Conservation (phyloP, 2,888 invertebrate species). For the Noctua pronuba region DNA sequence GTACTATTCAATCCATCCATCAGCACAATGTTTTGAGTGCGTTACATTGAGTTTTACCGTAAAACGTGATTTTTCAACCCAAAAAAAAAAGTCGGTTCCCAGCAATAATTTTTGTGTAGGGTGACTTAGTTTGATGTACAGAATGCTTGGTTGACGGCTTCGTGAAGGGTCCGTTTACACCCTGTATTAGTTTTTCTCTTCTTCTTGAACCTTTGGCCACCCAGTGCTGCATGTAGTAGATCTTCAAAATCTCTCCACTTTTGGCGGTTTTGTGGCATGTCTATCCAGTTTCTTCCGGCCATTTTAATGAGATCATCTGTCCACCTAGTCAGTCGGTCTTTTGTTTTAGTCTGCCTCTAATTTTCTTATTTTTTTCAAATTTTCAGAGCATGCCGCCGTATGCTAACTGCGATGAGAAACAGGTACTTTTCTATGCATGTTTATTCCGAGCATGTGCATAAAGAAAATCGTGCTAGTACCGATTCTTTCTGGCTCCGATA, state of each 20-base stretch:
- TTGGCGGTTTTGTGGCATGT: neutral
- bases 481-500: neutral
- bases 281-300: neutral
- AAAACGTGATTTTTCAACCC: too few relatives aligned
- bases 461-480: constrained; percentile 1
- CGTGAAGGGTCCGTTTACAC: too few relatives aligned
- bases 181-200: too few relatives aligned
- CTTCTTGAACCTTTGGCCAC: neutral
- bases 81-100: too few relatives aligned
- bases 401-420: constrained; percentile 72
- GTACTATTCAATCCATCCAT: too few relatives aligned
- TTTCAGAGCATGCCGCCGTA: constrained; percentile 77
- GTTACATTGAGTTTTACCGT: too few relatives aligned
- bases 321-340: neutral
- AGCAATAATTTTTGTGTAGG: too few relatives aligned
- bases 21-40: too few relatives aligned
- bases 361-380: constrained; percentile 34
- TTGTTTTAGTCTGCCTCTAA: neutral
- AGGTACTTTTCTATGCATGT: constrained; percentile 71
- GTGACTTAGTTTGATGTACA: too few relatives aligned
- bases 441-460: neutral
- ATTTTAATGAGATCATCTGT: too few relatives aligned
- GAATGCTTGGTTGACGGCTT: too few relatives aligned
- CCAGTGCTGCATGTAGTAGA: neutral
- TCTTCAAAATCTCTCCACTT: neutral